Percentiles rank a stretch among this genome's conserved stretches.
Evolutionary conservation across 2,888 invertebrate species (phyloP).

Genomic region (Drosophila ustulata): DNA sequence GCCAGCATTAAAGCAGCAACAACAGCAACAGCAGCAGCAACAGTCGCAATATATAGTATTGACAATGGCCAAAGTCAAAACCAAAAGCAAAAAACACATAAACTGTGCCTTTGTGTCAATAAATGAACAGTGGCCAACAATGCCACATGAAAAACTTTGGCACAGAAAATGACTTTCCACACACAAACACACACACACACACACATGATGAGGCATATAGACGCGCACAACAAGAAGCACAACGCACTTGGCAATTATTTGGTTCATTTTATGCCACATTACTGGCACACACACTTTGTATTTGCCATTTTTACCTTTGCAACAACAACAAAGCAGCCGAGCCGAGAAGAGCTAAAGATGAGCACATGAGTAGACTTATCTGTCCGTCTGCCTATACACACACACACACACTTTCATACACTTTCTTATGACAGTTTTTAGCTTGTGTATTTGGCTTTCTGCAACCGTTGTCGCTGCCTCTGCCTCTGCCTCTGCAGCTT

Average conservation of each 20-base stretch:
- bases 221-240: slow-evolving; percentile 32
- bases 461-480: slow-evolving; percentile 16
- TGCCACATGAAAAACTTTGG: slow-evolving; percentile 75
- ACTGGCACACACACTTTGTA: slow-evolving; percentile 48
- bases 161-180: slow-evolving; percentile 78
- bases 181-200: slow-evolving; percentile 41
- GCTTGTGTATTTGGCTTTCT: slow-evolving; percentile 26
- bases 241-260: slow-evolving; percentile 77
- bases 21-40: slow-evolving; percentile 4
- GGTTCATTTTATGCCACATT: slow-evolving; percentile 81
- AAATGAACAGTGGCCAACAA: slow-evolving; percentile 58
- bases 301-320: slow-evolving; percentile 50
- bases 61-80: slow-evolving; percentile 56
- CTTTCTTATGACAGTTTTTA: slow-evolving; percentile 76
- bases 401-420: slow-evolving; percentile 22
- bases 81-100: slow-evolving; percentile 55
- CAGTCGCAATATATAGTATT: slow-evolving; percentile 28
- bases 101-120: slow-evolving; percentile 79
- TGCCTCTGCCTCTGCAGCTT: slow-evolving; percentile 40
- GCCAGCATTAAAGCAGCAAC: slow-evolving; percentile 7
- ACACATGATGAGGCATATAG: background rate
- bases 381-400: slow-evolving; percentile 20
- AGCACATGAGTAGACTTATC: slow-evolving; percentile 52
- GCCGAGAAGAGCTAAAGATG: slow-evolving; percentile 47
- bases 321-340: slow-evolving; percentile 28